Base-by-base conservation (phyloP, 2,113 vertebrate genomes). In the Chaetorhynchus papuensis region DNA sequence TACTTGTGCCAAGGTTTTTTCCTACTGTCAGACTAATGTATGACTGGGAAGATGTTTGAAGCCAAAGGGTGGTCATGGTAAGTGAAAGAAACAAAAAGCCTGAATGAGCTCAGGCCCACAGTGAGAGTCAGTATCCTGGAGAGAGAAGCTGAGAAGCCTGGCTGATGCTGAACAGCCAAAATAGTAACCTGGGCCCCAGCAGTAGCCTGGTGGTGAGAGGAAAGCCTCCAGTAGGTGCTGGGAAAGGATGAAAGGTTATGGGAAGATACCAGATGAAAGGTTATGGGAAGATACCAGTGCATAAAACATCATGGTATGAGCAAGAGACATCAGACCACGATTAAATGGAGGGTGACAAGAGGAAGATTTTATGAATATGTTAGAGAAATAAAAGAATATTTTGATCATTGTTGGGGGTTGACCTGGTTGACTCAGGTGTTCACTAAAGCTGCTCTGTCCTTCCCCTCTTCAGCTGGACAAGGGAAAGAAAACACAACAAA, bases 61-160 rank as follows among this genome's bases (percentile, higher is more conserved):
- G 21, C 15, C 0, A 2, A 5, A 30, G 23, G 8, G 4, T 5
- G 3, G 16, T 35, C 9, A 19, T 2, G 4, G 12, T 45, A 49
- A 13, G 28, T 52, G 9, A 52, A 42, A 83, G 24, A 91, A 89
- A 69, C 21, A 47, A 15, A 27, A 66, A 42, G 23, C 24, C 8
- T 41, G 35, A 57, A 45, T 26, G n/a, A 27, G 6, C 4, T 90
- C 26, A 41, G 13, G 50, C 7, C 23, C 41, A 31, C 6, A 7
- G n/a, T 26, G 44, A n/a, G 17, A 39, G 16, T 13, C 30, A 61
- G 10, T 52, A 56, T 22, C 11, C 24, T 37, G 19, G 44, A 41
- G 60, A 41, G 28, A 68, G 16, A 49, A 56, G 26, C 7, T 76
- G 57, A 33, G 30, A 92, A 70, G 28, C 4, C 54, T 7, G 6